These are phyloP conservation scores for Phthorimaea operculella DNA, from an alignment of 1,140 invertebrate genomes.

Conservation along the genomic window DNA sequence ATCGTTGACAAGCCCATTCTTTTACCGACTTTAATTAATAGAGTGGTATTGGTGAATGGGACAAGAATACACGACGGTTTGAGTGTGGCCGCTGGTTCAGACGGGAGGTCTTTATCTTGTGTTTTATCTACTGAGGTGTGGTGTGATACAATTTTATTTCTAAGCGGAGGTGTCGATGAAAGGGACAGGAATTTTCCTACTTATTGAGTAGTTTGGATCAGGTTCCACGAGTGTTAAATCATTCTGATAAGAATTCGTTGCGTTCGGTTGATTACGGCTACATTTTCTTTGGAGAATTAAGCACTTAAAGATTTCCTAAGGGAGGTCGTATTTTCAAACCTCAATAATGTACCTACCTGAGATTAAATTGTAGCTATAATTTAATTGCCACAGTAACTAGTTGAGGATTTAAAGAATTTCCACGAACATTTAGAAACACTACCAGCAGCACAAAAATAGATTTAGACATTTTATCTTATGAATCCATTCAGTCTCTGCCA, in stretches of 20 bases:
- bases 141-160: neutral
- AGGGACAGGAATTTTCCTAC: no score
- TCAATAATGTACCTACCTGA: no score
- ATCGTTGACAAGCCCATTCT: conserved; percentile 4
- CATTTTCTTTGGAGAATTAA: neutral
- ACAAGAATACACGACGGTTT: neutral
- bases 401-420: no score
- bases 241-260: no score
- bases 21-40: conserved; percentile 2
- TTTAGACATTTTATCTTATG: conserved; percentile 6
- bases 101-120: neutral
- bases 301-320: neutral
- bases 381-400: no score
- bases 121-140: neutral
- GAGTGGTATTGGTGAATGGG: neutral
- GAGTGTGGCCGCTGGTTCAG: neutral
- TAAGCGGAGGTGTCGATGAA: no score
- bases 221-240: no score
- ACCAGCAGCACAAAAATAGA: no score
- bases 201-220: no score
- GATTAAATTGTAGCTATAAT: no score
- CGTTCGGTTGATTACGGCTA: neutral
- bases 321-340: no score
- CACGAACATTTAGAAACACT: neutral
- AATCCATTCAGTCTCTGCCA: no score